phyloP scores from a whole-genome alignment of 2,888 invertebrate species.

The Prenolepis imparis region DNA sequence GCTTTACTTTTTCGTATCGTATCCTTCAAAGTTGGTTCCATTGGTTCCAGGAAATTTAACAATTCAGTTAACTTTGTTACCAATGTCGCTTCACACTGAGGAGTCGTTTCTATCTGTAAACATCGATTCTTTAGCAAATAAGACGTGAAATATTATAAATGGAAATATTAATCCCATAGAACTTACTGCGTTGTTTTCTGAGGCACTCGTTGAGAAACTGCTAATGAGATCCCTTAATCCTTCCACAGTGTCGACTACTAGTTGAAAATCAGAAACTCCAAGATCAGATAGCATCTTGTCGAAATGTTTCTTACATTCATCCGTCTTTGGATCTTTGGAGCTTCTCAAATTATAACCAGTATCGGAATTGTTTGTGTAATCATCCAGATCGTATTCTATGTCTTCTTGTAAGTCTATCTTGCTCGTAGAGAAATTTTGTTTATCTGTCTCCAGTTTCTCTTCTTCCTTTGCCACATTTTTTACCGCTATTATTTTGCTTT shows the following conservation, averaged over 20 bases:
- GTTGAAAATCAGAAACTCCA: constrained; percentile 84
- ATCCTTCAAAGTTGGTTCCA: constrained; percentile 85
- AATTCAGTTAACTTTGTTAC: constrained; percentile 85
- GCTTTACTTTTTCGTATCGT: constrained; percentile 85
- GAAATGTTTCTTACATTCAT: constrained; percentile 72
- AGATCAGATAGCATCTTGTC: constrained; percentile 80
- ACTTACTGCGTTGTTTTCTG: constrained; percentile 47
- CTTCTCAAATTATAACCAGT: constrained; percentile 62
- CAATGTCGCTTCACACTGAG: constrained; percentile 84
- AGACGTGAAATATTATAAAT: constrained; percentile 3
- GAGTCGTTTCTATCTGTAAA: constrained; percentile 52
- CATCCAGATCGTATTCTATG: constrained; percentile 59
- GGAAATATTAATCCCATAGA: not conserved
- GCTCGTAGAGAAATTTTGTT: constrained; percentile 49
- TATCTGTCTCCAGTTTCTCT: not conserved
- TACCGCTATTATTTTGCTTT: not conserved
- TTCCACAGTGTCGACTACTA: constrained; percentile 87
- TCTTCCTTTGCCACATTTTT: not conserved
- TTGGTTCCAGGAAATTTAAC: constrained; percentile 85
- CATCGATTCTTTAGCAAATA: not conserved
- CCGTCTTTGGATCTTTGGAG: constrained; percentile 35
- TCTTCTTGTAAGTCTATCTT: constrained; percentile 57
- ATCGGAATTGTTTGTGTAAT: constrained; percentile 65
- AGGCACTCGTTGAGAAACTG: constrained; percentile 75
- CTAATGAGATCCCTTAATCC: constrained; percentile 85